Evolutionary conservation across 2,888 invertebrate species (phyloP).

Genomic region (Apeira syringaria): DNA sequence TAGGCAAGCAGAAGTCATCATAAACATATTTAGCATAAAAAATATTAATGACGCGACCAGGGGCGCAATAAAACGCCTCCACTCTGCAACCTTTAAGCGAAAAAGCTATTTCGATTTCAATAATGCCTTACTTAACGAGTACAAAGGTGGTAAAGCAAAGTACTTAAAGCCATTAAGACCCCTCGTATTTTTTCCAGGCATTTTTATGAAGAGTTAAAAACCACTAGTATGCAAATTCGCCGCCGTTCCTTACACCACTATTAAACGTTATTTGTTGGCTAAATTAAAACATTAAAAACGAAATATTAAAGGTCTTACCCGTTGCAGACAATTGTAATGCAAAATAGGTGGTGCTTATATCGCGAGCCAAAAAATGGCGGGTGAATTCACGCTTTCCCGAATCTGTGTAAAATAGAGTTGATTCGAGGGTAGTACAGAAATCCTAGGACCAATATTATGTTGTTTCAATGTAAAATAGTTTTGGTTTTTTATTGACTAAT

Average conservation of each 20-base stretch:
- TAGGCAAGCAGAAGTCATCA: slow-evolving; percentile 10
- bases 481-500: no score
- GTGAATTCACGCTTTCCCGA: slow-evolving; percentile 42
- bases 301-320: slow-evolving; percentile 50
- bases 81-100: slow-evolving; percentile 27
- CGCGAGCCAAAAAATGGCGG: slow-evolving; percentile 46
- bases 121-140: slow-evolving; percentile 25
- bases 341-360: slow-evolving; percentile 50
- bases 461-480: no score
- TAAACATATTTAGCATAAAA: slow-evolving; percentile 12
- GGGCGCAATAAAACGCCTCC: slow-evolving; percentile 22
- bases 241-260: slow-evolving; percentile 65
- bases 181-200: slow-evolving; percentile 42
- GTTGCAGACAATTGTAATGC: slow-evolving; percentile 73
- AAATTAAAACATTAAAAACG: slow-evolving; percentile 74
- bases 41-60: slow-evolving; percentile 17
- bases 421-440: slow-evolving; percentile 31
- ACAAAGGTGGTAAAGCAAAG: slow-evolving; percentile 36
- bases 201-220: slow-evolving; percentile 52
- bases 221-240: slow-evolving; percentile 70
- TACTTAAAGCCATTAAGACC: slow-evolving; percentile 37
- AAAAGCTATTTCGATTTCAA: slow-evolving; percentile 32
- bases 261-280: slow-evolving; percentile 74
- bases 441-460: background rate
- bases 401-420: slow-evolving; percentile 38